Base-by-base conservation (phyloP, 1,140 invertebrate genomes). In the Drosophila tani region DNA sequence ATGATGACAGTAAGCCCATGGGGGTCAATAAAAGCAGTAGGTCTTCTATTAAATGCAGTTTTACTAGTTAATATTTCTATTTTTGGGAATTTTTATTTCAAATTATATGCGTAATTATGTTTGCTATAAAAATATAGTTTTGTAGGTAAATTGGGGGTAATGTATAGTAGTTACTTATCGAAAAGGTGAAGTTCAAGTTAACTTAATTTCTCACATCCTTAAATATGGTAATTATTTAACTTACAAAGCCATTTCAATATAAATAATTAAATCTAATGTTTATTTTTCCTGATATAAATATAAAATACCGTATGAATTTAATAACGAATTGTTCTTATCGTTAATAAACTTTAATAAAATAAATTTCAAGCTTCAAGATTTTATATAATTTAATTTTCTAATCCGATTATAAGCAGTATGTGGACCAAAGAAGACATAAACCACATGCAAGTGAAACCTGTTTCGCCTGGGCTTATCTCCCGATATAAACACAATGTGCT, bases 401-500 rank as follows among this genome's bases (percentile, higher is more conserved):
- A 27, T 57, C 50, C 21, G 32, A 57, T 29, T 62, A 24, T 62
- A 63, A 45, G 19, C 35, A 19, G 35, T 40, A 40, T 56, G 53
- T 40, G 11, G 19, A 40, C 53, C 35, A n/a, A 24, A n/a, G 14
- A 32, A 60, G 27, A 35, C 35, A 65, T 65, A 65, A 65, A 65
- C 40, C 15, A 59, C 12, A 24, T 21, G 12, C 27, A 38, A 41
- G 21, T 35, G 11, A 41, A 41, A 43, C 46, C 32, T 38, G 47
- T 74, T 40, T 68, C 8, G 24, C 2, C 2, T 47, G 14, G 19
- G 19, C 46, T 29, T 49, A 74, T 73, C 55, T 43, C 14, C n/a
- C n/a, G 14, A 71, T 70, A 73, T 59, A 49, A 35, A 19, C 9
- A 71, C 17, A 59, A 59, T 50, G 43, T 60, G 45, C 46, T 17